phyloP scores from a whole-genome alignment of 2,888 invertebrate species.

The Chorisops tibialis region DNA sequence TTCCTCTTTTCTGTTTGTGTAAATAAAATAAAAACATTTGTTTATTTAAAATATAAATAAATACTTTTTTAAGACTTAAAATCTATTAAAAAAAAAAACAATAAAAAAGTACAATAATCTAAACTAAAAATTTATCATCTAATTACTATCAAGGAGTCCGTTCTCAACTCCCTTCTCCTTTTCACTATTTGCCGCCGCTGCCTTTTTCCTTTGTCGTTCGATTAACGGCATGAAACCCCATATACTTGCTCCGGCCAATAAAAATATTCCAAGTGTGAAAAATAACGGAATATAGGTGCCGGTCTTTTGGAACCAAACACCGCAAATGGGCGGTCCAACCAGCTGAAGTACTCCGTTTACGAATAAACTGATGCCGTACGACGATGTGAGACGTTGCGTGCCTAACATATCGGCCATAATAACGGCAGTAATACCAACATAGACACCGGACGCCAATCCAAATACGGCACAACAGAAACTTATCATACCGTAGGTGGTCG shows the following conservation, averaged over 20 bases:
- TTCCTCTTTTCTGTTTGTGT: not conserved
- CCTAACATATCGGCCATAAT: conserved; percentile 87
- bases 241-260: conserved; percentile 68
- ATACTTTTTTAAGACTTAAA: conserved; percentile 14
- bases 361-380: conserved; percentile 81
- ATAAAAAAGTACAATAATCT: conserved; percentile 8
- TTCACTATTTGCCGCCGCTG: not conserved
- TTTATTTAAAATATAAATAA: conserved; percentile 8
- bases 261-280: conserved; percentile 67
- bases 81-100: conserved; percentile 13
- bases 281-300: conserved; percentile 70
- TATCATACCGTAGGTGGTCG: conserved; percentile 61
- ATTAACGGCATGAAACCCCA: conserved; percentile 77
- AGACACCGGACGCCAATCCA: conserved; percentile 78
- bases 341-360: conserved; percentile 79
- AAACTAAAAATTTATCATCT: conserved; percentile 3
- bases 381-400: conserved; percentile 77
- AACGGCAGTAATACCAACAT: conserved; percentile 81
- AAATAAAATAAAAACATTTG: not conserved
- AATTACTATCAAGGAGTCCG: conserved; percentile 27
- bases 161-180: conserved; percentile 18
- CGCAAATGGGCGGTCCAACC: conserved; percentile 80
- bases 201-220: conserved; percentile 43
- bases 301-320: conserved; percentile 63
- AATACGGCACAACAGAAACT: conserved; percentile 71